These are phyloP conservation scores for Tiliqua scincoides DNA, from an alignment of 2,113 vertebrate species.

Conservation along the genomic window DNA sequence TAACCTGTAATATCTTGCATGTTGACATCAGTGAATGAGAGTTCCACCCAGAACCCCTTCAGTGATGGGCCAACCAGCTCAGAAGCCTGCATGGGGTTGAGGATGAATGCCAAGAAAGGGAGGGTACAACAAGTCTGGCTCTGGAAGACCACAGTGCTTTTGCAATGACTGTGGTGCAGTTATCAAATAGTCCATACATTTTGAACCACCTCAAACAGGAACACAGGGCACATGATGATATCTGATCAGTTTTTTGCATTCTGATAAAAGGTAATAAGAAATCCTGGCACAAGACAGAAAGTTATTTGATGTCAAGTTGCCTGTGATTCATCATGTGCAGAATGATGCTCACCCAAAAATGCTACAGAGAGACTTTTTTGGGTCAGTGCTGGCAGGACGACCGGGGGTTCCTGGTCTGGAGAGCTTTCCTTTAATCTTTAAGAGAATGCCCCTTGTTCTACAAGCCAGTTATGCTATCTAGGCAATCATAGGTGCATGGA, in stretches of 20 bases:
- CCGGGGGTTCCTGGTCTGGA: not conserved
- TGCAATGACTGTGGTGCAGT: not conserved
- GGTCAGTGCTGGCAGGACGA: not conserved
- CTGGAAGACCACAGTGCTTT: not conserved
- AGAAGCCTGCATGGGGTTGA: too few relatives aligned
- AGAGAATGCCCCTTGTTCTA: not conserved
- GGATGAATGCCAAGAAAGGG: not conserved
- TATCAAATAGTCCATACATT: not conserved
- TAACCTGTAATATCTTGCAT: not conserved
- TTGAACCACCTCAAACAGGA: not conserved
- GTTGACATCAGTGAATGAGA: too few relatives aligned
- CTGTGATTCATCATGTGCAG: not conserved
- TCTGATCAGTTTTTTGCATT: not conserved
- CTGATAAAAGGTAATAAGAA: not conserved
- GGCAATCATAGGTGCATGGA: too few relatives aligned
- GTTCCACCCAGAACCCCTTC: too few relatives aligned
- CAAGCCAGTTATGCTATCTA: not conserved
- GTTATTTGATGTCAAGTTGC: not conserved
- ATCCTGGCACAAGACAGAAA: not conserved
- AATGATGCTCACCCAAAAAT: not conserved
- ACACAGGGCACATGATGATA: not conserved
- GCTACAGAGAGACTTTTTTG: not conserved
- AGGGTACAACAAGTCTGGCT: not conserved
- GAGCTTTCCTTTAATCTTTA: not conserved
- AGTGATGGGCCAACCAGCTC: too few relatives aligned